Conservation (phyloP, 2,797 vertebrate species). For the Morelia viridis region DNA sequence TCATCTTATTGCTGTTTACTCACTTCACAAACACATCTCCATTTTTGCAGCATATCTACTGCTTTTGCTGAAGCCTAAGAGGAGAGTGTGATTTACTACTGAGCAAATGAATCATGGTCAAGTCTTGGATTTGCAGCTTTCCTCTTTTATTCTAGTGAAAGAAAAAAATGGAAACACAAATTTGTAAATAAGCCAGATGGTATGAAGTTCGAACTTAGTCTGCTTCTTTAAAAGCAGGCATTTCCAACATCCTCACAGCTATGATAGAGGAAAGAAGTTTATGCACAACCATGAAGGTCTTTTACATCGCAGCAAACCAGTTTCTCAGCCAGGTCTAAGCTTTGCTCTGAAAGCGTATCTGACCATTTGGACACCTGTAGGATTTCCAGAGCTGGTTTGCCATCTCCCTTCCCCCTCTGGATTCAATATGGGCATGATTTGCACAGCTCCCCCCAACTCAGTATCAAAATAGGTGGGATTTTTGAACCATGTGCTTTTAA, state of each 20-base stretch:
- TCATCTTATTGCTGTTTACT: not conserved
- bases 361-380: no score
- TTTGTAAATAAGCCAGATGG: not conserved
- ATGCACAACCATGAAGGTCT: no score
- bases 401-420: no score
- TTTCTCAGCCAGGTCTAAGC: no score
- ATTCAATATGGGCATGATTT: no score
- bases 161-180: not conserved
- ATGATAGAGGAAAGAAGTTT: not conserved
- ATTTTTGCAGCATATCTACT: not conserved
- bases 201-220: not conserved
- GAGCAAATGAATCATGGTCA: no score
- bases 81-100: not conserved
- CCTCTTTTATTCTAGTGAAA: not conserved
- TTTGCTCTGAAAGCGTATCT: no score
- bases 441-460: no score
- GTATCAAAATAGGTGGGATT: no score
- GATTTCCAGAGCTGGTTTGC: no score
- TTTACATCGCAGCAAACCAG: no score
- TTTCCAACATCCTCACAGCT: not conserved
- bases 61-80: not conserved
- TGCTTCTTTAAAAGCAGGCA: not conserved
- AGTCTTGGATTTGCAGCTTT: not conserved
- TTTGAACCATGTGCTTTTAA: no score
- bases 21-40: not conserved